phyloP scores from a whole-genome alignment of 2,797 vertebrate species.

The Helicolenus hilgendorfi region DNA sequence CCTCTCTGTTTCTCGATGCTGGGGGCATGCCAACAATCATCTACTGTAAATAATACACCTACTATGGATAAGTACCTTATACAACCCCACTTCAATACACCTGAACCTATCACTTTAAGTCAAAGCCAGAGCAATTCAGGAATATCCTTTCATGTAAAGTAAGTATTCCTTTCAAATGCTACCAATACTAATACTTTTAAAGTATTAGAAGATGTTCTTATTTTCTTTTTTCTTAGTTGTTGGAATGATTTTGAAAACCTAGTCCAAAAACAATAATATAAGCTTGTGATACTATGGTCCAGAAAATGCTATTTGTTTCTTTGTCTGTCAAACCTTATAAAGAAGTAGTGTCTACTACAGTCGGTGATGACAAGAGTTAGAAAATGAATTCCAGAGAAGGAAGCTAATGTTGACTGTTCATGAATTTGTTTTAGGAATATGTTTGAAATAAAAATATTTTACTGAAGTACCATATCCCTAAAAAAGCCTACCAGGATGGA shows the following conservation, averaged over 20 bases:
- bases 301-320: neutral
- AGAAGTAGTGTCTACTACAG: neutral
- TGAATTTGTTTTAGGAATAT: neutral
- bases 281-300: neutral
- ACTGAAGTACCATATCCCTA: neutral
- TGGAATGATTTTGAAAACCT: neutral
- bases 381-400: conserved; percentile 3
- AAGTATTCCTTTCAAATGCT: neutral
- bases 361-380: neutral
- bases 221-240: neutral
- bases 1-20: neutral
- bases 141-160: neutral
- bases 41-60: neutral
- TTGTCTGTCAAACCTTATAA: neutral
- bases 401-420: neutral
- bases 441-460: conserved; percentile 15
- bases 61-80: neutral
- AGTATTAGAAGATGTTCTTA: neutral
- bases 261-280: neutral
- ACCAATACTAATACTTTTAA: neutral
- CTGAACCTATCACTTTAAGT: neutral
- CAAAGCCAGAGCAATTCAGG: neutral
- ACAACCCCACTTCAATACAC: neutral
- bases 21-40: neutral
- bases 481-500: neutral